Evolutionary conservation across 2,113 vertebrate genomes (phyloP).

Genomic region (Rhineura floridana): DNA sequence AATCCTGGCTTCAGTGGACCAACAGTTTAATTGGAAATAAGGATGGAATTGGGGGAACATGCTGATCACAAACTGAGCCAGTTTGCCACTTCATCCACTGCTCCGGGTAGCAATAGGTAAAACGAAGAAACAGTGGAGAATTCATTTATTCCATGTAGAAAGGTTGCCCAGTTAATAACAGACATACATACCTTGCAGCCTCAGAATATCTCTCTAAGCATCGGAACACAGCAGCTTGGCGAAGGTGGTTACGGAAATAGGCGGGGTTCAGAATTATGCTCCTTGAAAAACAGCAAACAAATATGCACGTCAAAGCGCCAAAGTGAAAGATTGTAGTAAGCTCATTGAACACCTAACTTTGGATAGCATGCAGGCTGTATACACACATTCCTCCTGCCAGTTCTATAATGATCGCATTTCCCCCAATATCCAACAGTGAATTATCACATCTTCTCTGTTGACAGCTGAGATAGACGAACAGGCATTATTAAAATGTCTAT

Average conservation of each 20-base stretch:
- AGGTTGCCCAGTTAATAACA: slow-evolving; percentile 1
- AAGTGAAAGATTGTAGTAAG: slow-evolving; percentile 46
- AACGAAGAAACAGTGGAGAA: slow-evolving; percentile 19
- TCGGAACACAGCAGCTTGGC: slow-evolving; percentile 76
- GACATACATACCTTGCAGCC: slow-evolving; percentile 78
- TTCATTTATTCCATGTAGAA: not conserved
- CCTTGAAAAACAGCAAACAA: slow-evolving; percentile 68
- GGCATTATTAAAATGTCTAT: slow-evolving; percentile 56
- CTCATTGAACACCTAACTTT: slow-evolving; percentile 35
- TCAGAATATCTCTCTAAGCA: slow-evolving; percentile 78
- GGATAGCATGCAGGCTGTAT: not conserved
- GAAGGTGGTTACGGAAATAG: slow-evolving; percentile 81
- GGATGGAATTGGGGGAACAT: not conserved
- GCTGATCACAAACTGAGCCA: not conserved
- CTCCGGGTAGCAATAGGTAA: slow-evolving; percentile 30
- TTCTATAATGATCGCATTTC: not conserved
- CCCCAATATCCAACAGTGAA: slow-evolving; percentile 30
- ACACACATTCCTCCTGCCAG: not conserved
- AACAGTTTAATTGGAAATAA: no score
- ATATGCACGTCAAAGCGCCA: slow-evolving; percentile 22
- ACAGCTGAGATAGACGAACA: slow-evolving; percentile 55
- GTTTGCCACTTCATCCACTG: not conserved
- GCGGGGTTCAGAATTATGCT: slow-evolving; percentile 78
- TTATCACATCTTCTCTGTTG: slow-evolving; percentile 34
- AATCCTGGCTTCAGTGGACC: no score